Percentiles rank a stretch among this genome's conserved stretches.
phyloP scores from a whole-genome alignment of 2,113 vertebrate species.

The Prolemur simus region DNA sequence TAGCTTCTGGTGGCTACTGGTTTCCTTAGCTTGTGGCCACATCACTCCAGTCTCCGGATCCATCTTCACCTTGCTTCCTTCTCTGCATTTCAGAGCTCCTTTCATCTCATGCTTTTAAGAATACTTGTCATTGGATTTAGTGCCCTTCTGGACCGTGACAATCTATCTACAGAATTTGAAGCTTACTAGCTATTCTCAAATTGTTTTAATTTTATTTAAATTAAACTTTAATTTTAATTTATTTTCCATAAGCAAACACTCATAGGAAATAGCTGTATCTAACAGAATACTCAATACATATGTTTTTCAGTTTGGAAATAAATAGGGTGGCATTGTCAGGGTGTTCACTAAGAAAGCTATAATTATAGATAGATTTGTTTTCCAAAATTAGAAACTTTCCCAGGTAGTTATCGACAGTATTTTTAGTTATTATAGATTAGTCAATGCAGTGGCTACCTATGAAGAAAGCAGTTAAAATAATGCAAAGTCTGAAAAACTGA shows the following conservation, averaged over 20 bases:
- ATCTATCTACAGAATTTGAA: background rate
- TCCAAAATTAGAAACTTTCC: background rate
- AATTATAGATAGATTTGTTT: background rate
- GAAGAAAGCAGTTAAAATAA: background rate
- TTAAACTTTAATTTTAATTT: too few relatives aligned
- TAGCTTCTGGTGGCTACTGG: background rate
- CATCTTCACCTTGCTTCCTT: too few relatives aligned
- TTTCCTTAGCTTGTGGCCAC: background rate
- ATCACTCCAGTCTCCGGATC: fast-evolving
- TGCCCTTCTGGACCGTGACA: background rate
- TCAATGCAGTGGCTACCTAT: background rate
- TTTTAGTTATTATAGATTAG: background rate
- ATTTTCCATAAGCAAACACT: background rate
- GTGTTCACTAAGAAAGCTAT: fast-evolving
- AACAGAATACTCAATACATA: background rate
- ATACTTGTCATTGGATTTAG: background rate
- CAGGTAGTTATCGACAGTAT: background rate
- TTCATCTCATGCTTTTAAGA: background rate
- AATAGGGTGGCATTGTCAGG: background rate
- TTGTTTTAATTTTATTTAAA: background rate
- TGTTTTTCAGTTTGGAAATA: background rate
- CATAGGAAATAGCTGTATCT: background rate
- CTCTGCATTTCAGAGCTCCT: too few relatives aligned
- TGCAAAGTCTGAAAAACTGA: background rate
- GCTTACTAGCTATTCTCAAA: background rate